phyloP scores from a whole-genome alignment of 2,113 vertebrate genomes.

The Melanerpes formicivorus region DNA sequence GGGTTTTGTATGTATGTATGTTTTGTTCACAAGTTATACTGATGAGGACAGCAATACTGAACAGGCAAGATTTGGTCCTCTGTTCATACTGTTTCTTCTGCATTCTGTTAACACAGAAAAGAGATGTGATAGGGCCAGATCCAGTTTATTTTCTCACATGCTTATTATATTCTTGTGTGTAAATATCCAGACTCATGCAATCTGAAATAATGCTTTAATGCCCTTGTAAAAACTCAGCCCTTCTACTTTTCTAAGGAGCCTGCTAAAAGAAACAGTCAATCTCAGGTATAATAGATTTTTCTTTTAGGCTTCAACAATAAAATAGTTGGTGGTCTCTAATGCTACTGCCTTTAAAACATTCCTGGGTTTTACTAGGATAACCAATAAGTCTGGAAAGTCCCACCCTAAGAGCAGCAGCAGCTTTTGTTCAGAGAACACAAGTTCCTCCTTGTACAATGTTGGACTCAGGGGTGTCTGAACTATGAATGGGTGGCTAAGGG shows the following conservation, averaged over 20 bases:
- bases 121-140: neutral
- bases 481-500: constrained; percentile 31
- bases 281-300: constrained; percentile 59
- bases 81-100: neutral
- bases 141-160: neutral
- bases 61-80: neutral
- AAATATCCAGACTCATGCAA: neutral
- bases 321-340: constrained; percentile 76
- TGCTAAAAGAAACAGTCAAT: constrained; percentile 42
- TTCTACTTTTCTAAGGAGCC: constrained; percentile 2
- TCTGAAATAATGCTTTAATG: constrained; percentile 7
- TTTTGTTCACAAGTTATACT: neutral
- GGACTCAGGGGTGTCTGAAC: constrained; percentile 66
- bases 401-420: constrained; percentile 65
- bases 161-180: neutral
- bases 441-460: constrained; percentile 66
- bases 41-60: neutral
- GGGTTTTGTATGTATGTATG: neutral
- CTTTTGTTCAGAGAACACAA: constrained; percentile 70
- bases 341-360: constrained; percentile 76
- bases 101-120: neutral
- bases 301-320: constrained; percentile 75
- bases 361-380: constrained; percentile 79
- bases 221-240: constrained; percentile 20
- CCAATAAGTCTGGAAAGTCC: constrained; percentile 71